These are phyloP conservation scores for Megaleporinus macrocephalus DNA, from an alignment of 2,113 vertebrate species.

Conservation along the genomic window DNA sequence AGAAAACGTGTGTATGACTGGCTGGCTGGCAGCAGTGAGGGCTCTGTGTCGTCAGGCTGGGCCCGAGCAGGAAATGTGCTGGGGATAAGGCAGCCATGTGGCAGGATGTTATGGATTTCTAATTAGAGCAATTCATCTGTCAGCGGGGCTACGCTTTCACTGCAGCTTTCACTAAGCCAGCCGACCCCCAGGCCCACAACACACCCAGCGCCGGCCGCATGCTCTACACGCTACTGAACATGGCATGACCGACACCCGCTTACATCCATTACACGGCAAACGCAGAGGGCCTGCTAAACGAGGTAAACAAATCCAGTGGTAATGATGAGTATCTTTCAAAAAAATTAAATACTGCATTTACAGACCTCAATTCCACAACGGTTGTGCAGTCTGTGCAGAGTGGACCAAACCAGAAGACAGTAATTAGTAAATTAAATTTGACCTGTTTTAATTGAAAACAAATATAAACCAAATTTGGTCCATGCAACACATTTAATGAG, in stretches of 20 bases:
- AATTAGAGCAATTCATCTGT: conserved; percentile 99
- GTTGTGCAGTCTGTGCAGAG: no score
- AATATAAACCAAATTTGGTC: no score
- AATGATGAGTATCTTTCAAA: no score
- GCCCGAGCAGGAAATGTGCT: conserved; percentile 98
- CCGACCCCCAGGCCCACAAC: conserved; percentile 47
- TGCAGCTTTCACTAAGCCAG: conserved; percentile 76
- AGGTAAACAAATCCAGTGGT: no score
- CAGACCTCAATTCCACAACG: no score
- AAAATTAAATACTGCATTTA: no score
- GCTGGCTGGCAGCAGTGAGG: conserved; percentile 46
- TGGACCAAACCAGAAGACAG: no score
- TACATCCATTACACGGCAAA: conserved; percentile 37
- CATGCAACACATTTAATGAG: no score
- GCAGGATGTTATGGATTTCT: conserved; percentile 99
- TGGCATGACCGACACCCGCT: conserved; percentile 19
- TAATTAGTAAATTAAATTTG: no score
- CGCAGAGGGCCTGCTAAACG: background rate
- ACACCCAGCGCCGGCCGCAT: conserved; percentile 59
- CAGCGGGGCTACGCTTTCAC: conserved; percentile 95
- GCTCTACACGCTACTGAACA: conserved; percentile 35
- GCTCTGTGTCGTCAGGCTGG: conserved; percentile 87
- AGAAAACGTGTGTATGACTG: conserved; percentile 38
- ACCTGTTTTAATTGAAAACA: no score
- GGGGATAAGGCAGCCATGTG: conserved; percentile 99